Base-by-base conservation (phyloP, 2,888 invertebrate species). In the Lithophane leautieri region DNA sequence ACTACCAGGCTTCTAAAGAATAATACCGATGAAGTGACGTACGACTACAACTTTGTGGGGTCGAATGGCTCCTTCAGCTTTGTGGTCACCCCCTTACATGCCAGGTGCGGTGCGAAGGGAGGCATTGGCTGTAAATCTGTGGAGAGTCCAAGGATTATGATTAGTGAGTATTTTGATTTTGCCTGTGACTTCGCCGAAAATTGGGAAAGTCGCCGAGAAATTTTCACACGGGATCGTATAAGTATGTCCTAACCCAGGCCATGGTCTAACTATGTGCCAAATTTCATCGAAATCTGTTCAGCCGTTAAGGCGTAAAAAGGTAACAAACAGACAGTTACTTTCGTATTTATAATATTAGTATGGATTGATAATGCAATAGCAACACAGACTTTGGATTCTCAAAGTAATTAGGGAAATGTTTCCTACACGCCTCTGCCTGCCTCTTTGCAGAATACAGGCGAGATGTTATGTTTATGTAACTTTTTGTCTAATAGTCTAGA, bases 51-150 rank as follows among this genome's bases (percentile, higher is more conserved):
- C 61, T 91, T 93, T 68, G 82, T 95, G 6, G 92, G 92, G 0
- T 91, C 90, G 2, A 91, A 94, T 2, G 96, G 96, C 0, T 89
- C 91, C 0, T 94, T 93, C 73, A 94, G 93, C 63, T 96, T 96
- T 80, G 88, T 93, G 7, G 94, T 96, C 9, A 94, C 91, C 0
- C 95, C 96, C 0, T 69, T 94, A 34, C 95, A 96, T 81, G 87
- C 86, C 0, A 87, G 74, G 3, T 96, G 95, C 60, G 65, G 40
- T 52, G 19, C 40, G 1, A 84, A 83, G 12, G 70, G 73, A 0
- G 34, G 4, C 16, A 28, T 34, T 76, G 84, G 85, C 1, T 96
- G 96, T 77, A 92, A 88, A 81, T 85, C 82, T 34, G 93, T 95
- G 4, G 92, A 94, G 70, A 96, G 96, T 76, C 95, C 96, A 0